These are phyloP conservation scores for Drosophila sucinea DNA, from an alignment of 1,140 invertebrate genomes.

Conservation along the genomic window DNA sequence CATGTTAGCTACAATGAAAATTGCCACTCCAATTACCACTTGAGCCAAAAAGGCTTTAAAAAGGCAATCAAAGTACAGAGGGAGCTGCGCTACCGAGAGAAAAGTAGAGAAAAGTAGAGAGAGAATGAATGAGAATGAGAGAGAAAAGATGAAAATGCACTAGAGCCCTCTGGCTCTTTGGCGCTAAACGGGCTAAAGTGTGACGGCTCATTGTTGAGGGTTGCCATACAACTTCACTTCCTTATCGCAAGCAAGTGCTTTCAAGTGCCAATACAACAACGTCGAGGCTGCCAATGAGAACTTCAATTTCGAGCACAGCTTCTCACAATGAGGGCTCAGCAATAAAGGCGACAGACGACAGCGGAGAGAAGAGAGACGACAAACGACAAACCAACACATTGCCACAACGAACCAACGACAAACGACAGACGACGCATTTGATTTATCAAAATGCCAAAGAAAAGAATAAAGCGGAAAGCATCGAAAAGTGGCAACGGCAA, in stretches of 20 bases:
- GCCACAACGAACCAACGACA: conserved; percentile 20
- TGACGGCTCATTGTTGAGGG: conserved; percentile 63
- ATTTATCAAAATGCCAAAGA: conserved; percentile 63
- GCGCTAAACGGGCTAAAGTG: conserved; percentile 60
- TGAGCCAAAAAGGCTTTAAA: conserved; percentile 29
- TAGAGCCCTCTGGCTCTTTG: conserved; percentile 35
- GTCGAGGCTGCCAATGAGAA: conserved; percentile 51
- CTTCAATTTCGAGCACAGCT: conserved; percentile 67
- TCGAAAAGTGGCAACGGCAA: conserved; percentile 63
- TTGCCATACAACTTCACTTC: conserved; percentile 75
- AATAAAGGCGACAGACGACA: conserved; percentile 37
- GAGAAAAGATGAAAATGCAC: conserved; percentile 46
- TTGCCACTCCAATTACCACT: conserved; percentile 54
- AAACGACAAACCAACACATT: not conserved
- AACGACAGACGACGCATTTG: conserved; percentile 43
- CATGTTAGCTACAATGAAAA: conserved; percentile 46
- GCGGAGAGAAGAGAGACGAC: conserved; percentile 2
- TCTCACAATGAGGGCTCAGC: conserved; percentile 16
- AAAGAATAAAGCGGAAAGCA: conserved; percentile 58
- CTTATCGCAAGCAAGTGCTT: conserved; percentile 56
- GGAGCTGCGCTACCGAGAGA: conserved; percentile 14
- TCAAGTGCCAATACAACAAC: conserved; percentile 52
- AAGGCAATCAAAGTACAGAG: conserved; percentile 17
- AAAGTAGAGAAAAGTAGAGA: conserved; percentile 25
- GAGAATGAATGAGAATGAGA: conserved; percentile 13